Conservation (phyloP, 2,797 vertebrate species). For the Austrolebias charrua region DNA sequence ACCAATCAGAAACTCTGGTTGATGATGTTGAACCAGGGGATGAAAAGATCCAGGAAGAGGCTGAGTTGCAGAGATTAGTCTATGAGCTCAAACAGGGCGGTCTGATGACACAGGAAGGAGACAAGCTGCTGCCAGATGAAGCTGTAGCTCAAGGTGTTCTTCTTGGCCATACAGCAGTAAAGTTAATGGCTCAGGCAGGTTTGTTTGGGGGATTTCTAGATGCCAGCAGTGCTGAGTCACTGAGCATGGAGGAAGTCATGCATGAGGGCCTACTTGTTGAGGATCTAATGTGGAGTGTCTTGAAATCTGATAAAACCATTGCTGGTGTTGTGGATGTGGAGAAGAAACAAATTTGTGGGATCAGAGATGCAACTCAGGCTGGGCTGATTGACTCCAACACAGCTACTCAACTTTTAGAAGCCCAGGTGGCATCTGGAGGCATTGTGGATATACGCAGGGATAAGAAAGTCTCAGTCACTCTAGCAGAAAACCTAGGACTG, state of each 20-base stretch:
- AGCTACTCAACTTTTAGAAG: slow-evolving; percentile 85
- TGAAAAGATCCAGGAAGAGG: slow-evolving; percentile 66
- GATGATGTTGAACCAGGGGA: slow-evolving; percentile 5
- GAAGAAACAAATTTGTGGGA: slow-evolving; percentile 76
- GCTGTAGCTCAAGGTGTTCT: slow-evolving; percentile 82
- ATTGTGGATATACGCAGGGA: slow-evolving; percentile 88
- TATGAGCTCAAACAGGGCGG: slow-evolving; percentile 84
- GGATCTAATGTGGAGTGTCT: slow-evolving; percentile 86
- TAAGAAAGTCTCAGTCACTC: slow-evolving; percentile 90
- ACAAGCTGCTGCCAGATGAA: slow-evolving; percentile 85
- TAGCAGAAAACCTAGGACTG: slow-evolving; percentile 90
- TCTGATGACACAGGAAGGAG: slow-evolving; percentile 78
- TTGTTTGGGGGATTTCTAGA: slow-evolving; percentile 94
- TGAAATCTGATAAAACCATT: slow-evolving; percentile 86
- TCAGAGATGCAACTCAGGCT: slow-evolving; percentile 83
- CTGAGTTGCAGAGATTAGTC: slow-evolving; percentile 77
- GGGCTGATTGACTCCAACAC: slow-evolving; percentile 88
- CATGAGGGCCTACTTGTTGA: slow-evolving; percentile 89
- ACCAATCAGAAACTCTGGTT: slow-evolving; percentile 5
- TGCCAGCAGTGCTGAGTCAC: slow-evolving; percentile 74
- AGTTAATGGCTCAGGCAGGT: slow-evolving; percentile 85
- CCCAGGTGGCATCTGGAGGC: slow-evolving; percentile 91
- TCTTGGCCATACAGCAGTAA: slow-evolving; percentile 86
- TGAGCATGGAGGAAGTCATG: slow-evolving; percentile 86
- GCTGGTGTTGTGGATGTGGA: slow-evolving; percentile 87